Evolutionary conservation across 2,797 vertebrate genomes (phyloP).

Genomic region (Sebastes itinus): DNA sequence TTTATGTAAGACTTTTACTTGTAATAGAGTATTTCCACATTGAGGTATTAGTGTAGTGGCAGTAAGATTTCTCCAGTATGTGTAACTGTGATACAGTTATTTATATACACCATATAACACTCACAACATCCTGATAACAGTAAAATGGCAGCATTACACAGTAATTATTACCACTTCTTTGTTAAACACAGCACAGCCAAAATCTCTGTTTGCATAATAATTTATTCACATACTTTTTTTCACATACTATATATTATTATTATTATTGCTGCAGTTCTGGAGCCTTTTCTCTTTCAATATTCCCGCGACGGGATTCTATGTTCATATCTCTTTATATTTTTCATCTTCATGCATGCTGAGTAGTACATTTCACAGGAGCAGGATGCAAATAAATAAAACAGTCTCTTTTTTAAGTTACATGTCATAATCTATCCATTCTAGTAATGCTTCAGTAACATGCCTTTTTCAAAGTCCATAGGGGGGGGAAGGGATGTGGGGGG

Average conservation of each 20-base stretch:
- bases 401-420: slow-evolving; percentile 79
- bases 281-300: slow-evolving; percentile 75
- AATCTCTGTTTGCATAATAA: slow-evolving; percentile 74
- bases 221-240: slow-evolving; percentile 80
- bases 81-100: neutral
- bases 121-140: neutral
- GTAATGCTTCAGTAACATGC: slow-evolving; percentile 85
- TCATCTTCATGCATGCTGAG: slow-evolving; percentile 84
- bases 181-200: slow-evolving; percentile 51
- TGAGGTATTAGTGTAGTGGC: neutral
- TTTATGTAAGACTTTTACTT: neutral
- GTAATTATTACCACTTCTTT: neutral
- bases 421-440: slow-evolving; percentile 85
- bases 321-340: slow-evolving; percentile 75
- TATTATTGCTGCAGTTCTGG: slow-evolving; percentile 86
- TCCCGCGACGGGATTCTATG: slow-evolving; percentile 77
- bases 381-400: slow-evolving; percentile 85
- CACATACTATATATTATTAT: slow-evolving; percentile 69
- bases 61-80: neutral
- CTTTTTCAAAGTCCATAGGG: slow-evolving; percentile 78
- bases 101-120: neutral
- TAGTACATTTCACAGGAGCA: slow-evolving; percentile 84
- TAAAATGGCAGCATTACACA: slow-evolving; percentile 1
- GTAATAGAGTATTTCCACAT: neutral
- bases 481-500: neutral